Conservation (phyloP, 2,113 vertebrate genomes). For the Lipotes vexillifer region DNA sequence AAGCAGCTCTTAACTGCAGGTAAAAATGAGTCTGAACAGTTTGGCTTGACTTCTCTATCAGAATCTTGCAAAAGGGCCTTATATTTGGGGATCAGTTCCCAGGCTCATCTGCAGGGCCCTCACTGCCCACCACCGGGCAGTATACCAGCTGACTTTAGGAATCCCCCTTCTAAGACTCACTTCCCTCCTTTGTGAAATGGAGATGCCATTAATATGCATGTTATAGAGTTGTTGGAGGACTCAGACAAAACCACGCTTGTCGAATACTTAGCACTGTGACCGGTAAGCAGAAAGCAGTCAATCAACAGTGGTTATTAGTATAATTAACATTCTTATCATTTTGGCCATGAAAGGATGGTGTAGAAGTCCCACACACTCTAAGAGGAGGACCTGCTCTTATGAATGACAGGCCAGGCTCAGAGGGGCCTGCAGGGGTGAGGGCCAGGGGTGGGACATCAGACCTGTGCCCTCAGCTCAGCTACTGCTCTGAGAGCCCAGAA, state of each 20-base stretch:
- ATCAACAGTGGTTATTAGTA: not conserved
- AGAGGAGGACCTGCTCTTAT: not conserved
- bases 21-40: slow-evolving; percentile 10
- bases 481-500: not conserved
- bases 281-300: not conserved
- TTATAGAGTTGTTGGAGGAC: not conserved
- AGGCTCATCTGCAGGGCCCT: not conserved
- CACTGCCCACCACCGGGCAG: not conserved
- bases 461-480: not conserved
- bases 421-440: not conserved
- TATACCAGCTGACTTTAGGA: not conserved
- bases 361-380: not conserved
- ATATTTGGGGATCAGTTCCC: not conserved
- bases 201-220: not conserved
- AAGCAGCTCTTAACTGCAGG: not conserved
- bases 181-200: not conserved
- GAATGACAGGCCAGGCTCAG: not conserved
- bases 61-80: not conserved
- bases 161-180: not conserved
- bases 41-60: not conserved
- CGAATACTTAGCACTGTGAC: not conserved
- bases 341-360: not conserved
- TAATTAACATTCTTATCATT: not conserved
- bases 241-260: not conserved
- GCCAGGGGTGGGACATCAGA: fast-evolving